These are phyloP conservation scores for Trichogramma pretiosum DNA, from an alignment of 1,140 invertebrate genomes.

Conservation along the genomic window DNA sequence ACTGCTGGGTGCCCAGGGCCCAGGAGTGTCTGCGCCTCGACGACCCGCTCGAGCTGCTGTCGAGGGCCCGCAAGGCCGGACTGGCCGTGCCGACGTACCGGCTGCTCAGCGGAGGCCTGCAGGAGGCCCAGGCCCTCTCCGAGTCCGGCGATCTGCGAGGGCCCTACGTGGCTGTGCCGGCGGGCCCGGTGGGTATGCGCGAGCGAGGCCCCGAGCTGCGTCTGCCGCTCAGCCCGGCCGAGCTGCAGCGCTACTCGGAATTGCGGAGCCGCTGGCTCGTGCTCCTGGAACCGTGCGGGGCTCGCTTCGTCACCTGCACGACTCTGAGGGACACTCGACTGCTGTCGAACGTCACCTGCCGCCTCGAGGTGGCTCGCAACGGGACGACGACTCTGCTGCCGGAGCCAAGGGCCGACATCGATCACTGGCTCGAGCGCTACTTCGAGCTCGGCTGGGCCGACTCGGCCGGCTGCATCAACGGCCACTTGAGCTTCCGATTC, in stretches of 20 bases:
- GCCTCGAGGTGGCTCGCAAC: constrained; percentile 57
- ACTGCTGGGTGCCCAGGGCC: constrained; percentile 64
- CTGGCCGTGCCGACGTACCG: constrained; percentile 57
- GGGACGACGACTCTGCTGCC: constrained; percentile 61
- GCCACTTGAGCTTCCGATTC: constrained; percentile 64
- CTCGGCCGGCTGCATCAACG: constrained; percentile 54
- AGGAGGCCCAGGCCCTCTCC: constrained; percentile 57
- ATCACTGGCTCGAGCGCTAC: constrained; percentile 62
- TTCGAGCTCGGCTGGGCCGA: constrained; percentile 38
- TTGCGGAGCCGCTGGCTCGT: constrained; percentile 66
- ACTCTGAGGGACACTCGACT: constrained; percentile 66
- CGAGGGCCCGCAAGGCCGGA: constrained; percentile 53
- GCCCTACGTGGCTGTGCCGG: constrained; percentile 63
- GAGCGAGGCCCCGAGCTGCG: constrained; percentile 54
- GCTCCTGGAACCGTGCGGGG: constrained; percentile 59
- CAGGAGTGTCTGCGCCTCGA: constrained; percentile 63
- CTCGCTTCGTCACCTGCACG: constrained; percentile 66
- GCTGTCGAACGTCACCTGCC: constrained; percentile 69
- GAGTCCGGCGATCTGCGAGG: constrained; percentile 54
- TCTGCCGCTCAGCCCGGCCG: constrained; percentile 50
- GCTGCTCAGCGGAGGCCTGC: constrained; percentile 43
- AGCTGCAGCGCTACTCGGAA: constrained; percentile 41
- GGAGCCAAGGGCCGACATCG: constrained; percentile 57
- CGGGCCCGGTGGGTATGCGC: constrained; percentile 59
- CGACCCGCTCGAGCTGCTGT: constrained; percentile 62